Base-by-base conservation (phyloP, 2,888 invertebrate genomes). In the Drepanosiphum platanoidis region DNA sequence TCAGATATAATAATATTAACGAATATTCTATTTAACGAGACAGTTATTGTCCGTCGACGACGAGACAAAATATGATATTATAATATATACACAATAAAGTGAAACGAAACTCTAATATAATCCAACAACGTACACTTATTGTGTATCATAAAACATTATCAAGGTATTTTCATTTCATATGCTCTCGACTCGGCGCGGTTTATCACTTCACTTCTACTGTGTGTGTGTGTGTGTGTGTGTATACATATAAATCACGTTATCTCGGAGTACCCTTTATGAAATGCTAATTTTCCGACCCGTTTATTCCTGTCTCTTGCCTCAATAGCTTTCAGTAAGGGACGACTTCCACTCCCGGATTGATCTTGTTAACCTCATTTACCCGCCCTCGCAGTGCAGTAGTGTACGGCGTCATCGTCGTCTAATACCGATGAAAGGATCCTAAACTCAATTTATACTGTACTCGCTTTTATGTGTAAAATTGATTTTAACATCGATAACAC, bases 271-370 rank as follows among this genome's bases (percentile, higher is more conserved):
- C 46, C 34, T 68, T 68, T 58, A 58, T 80, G 81, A 71, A 39
- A 81, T 71, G 58, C 81, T 81, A 81, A 81, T 81, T 81, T 81
- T 81, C 81, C 81, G 71, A 71, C 81, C 58, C 81, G 81, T 81
- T 71, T 71, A 71, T 39, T 81, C 30, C 81, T 81, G 81, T 81
- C 81, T 81, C 22, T 13, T 39, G 70, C 58, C 52, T 80, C 32
- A 58, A 71, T 58, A 52, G 79, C 22, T 68, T 32, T 58, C 58
- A 58, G 30, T 34, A 58, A 70, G 32, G 52, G 80, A 70, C 27
- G 34, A 80, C 27, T 68, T 36, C 80, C 81, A 30, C 58, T 81
- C 36, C 34, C 70, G 52, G 52, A 70, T 70, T 36, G 80, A 66
- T 27, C 58, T 80, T 71, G 68, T 71, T 71, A 71, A 70, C 70